Evolutionary conservation across 2,113 vertebrate genomes (phyloP), one percentile per base, ranked within the genome.

Genomic region (Phyllopteryx taeniolatus): DNA sequence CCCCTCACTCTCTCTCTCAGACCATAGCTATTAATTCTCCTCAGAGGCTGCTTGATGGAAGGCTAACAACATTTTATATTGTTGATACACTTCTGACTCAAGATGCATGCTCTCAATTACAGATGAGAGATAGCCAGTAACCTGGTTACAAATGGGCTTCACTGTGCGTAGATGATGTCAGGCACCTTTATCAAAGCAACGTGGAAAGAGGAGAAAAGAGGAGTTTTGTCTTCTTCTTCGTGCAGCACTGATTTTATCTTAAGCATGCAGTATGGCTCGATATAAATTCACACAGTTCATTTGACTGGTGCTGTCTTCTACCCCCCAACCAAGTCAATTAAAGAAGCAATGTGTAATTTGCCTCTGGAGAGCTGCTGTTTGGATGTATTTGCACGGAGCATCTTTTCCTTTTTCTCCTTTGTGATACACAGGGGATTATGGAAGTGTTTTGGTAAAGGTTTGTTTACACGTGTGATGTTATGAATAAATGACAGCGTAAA

Each of bases 61-160:
- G 90, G 84, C 83, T 92, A 92, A 91, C 74, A 87, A 76, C 82
- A 87, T 86, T 90, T 94, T 94, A 90, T 90, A 74, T 85, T 87
- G 83, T 79, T 91, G 89, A 92, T 91, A 92, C 93, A 91, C 79
- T 94, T 87, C 76, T 77, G 83, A 84, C 88, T 91, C 65, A 66
- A 91, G 88, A 88, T 87, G 54, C 83, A 83, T 91, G 84, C 83
- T 91, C 88, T 92, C 93, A 90, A 83, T 92, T 90, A 91, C 84
- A 79, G 86, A 83, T 85, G 91, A 88, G 79, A 91, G 90, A 93
- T 93, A 91, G 88, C 86, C 87, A 80, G 84, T 93, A 93, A 92
- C 89, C 90, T 89, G 90, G 89, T 92, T 92, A 91, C 89, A 91
- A 93, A 94, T 89, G 84, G 90, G 79, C 84, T 81, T 71, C 31